Evolutionary conservation across 2,888 invertebrate species (phyloP).

Genomic region (Maniola hyperantus): DNA sequence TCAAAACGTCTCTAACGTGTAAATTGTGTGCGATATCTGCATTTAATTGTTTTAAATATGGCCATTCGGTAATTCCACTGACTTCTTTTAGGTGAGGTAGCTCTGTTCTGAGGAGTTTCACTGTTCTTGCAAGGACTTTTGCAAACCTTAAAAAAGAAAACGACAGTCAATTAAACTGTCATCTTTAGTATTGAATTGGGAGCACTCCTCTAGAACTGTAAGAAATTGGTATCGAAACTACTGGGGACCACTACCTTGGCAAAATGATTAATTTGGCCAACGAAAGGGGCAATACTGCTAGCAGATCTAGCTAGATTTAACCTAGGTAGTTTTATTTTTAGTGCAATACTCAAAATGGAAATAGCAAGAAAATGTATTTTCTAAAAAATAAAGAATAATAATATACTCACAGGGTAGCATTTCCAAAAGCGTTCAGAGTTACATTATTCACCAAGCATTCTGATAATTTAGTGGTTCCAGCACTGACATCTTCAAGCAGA

Average conservation of each 20-base stretch:
- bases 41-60: slow-evolving; percentile 54
- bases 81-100: slow-evolving; percentile 66
- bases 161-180: too few relatives aligned
- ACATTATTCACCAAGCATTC: slow-evolving; percentile 63
- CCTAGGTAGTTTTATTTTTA: too few relatives aligned
- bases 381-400: too few relatives aligned
- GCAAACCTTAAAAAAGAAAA: slow-evolving; percentile 61
- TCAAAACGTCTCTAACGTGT: slow-evolving; percentile 51
- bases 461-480: slow-evolving; percentile 54
- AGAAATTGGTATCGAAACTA: too few relatives aligned
- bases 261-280: too few relatives aligned
- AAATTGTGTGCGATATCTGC: slow-evolving; percentile 58
- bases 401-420: slow-evolving; percentile 65
- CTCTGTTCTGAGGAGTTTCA: slow-evolving; percentile 58
- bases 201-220: neutral
- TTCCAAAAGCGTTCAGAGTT: slow-evolving; percentile 60
- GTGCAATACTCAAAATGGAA: too few relatives aligned
- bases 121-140: slow-evolving; percentile 56
- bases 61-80: slow-evolving; percentile 55
- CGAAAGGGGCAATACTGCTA: neutral
- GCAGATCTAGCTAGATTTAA: too few relatives aligned
- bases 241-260: too few relatives aligned
- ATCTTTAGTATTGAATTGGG: too few relatives aligned
- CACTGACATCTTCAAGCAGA: slow-evolving; percentile 60
- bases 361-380: too few relatives aligned